These are phyloP conservation scores for Podarcis siculus DNA, from an alignment of 2,797 vertebrate genomes.

Conservation along the genomic window DNA sequence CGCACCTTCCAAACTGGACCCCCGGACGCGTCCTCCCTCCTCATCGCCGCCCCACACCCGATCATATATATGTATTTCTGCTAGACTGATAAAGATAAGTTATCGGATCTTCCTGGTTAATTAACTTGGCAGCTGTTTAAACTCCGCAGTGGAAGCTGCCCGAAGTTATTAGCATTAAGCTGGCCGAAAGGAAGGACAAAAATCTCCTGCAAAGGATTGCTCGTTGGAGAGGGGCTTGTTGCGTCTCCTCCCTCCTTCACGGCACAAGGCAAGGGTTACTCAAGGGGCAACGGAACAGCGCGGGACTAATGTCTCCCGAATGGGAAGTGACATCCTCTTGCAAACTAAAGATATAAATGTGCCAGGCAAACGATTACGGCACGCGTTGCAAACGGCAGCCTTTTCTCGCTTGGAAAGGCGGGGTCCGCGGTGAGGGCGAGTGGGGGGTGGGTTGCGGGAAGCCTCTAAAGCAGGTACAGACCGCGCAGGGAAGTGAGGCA, in stretches of 20 bases:
- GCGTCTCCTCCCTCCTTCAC: no score
- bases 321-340: neutral
- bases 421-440: no score
- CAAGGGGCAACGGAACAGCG: fast-evolving
- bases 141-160: slow-evolving; percentile 73
- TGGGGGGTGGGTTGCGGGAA: no score
- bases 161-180: slow-evolving; percentile 66
- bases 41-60: neutral
- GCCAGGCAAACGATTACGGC: no score
- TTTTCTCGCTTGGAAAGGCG: neutral
- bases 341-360: neutral
- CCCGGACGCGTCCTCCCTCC: neutral
- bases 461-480: no score
- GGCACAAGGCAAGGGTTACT: neutral
- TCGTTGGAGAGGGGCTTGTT: neutral
- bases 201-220: slow-evolving; percentile 10
- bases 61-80: neutral
- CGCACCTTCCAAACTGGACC: neutral
- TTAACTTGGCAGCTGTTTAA: slow-evolving; percentile 77
- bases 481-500: no score
- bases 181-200: neutral
- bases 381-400: neutral
- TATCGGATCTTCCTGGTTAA: slow-evolving; percentile 61
- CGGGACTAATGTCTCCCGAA: neutral
- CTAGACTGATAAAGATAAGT: neutral